phyloP scores from a whole-genome alignment of 2,888 invertebrate species.

The Epirrhoe alternata region DNA sequence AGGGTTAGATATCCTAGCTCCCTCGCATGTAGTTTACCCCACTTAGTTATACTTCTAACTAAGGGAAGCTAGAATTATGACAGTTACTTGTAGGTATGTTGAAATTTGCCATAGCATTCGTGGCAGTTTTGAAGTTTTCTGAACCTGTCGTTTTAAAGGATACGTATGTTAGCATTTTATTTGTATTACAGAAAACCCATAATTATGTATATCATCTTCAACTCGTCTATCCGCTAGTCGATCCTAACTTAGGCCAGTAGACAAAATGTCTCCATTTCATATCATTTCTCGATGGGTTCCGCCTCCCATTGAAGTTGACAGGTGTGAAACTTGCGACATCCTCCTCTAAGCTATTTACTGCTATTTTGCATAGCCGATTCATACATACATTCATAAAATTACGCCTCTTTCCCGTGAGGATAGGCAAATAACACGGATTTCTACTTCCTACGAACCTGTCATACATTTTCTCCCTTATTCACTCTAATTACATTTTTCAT shows the following conservation, averaged over 20 bases:
- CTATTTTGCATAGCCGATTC: not conserved
- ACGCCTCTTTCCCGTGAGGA: too few relatives aligned
- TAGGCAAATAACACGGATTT: too few relatives aligned
- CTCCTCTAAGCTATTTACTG: slow-evolving; percentile 15
- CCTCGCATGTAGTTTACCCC: not conserved
- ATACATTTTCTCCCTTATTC: too few relatives aligned
- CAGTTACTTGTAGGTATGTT: too few relatives aligned
- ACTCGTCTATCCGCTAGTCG: slow-evolving; percentile 9
- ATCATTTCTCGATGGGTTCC: slow-evolving; percentile 57
- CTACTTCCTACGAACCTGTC: too few relatives aligned
- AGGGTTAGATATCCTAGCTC: not conserved
- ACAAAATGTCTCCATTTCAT: slow-evolving; percentile 56
- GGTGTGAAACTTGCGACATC: slow-evolving; percentile 57
- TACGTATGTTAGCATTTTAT: too few relatives aligned
- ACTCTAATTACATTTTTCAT: not conserved
- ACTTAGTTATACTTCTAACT: not conserved
- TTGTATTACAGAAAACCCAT: not conserved
- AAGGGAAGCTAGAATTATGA: too few relatives aligned
- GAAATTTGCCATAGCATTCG: too few relatives aligned
- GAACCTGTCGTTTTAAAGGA: too few relatives aligned
- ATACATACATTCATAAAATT: too few relatives aligned
- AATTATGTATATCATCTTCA: not conserved
- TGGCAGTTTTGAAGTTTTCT: too few relatives aligned
- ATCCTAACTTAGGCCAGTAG: slow-evolving; percentile 48
- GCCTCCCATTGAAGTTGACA: slow-evolving; percentile 57